These are phyloP conservation scores for Leptodactylus fallax DNA, from an alignment of 2,797 vertebrate genomes.

Conservation along the genomic window DNA sequence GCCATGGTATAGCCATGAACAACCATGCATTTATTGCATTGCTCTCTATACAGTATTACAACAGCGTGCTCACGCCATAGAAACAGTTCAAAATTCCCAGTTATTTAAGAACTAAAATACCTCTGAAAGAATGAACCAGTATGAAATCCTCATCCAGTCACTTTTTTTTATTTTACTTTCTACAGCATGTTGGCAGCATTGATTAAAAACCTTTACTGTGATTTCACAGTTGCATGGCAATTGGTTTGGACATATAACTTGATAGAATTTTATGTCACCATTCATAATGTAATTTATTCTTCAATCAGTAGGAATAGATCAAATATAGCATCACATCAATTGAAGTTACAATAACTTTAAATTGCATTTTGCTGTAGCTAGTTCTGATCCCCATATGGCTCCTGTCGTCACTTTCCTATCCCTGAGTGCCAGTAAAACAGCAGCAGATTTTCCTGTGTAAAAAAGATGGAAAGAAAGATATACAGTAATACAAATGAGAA, in stretches of 20 bases:
- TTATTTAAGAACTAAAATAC: not conserved
- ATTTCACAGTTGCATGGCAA: constrained; percentile 61
- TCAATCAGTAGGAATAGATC: constrained; percentile 59
- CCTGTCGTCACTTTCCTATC: constrained; percentile 52
- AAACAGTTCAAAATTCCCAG: not conserved
- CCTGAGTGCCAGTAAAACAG: constrained; percentile 34
- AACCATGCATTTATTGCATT: not conserved
- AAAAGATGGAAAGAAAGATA: constrained; percentile 22
- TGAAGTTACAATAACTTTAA: constrained; percentile 63
- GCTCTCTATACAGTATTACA: not conserved
- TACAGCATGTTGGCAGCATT: constrained; percentile 38
- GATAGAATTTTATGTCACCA: constrained; percentile 63
- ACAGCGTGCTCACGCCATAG: not conserved
- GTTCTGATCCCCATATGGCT: constrained; percentile 61
- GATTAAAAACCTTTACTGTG: constrained; percentile 60
- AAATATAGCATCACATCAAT: constrained; percentile 59
- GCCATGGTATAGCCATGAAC: too few species aligned
- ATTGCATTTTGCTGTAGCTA: constrained; percentile 54
- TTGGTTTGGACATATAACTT: constrained; percentile 62
- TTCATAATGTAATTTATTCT: constrained; percentile 64
- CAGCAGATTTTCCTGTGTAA: constrained; percentile 37
- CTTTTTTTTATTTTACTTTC: constrained; percentile 36
- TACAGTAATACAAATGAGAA: constrained; percentile 65
- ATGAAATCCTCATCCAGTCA: constrained; percentile 10
- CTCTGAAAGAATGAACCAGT: not conserved